These are phyloP conservation scores for Ptychadena robeensis DNA, from an alignment of 2,797 vertebrate genomes.

Conservation along the genomic window DNA sequence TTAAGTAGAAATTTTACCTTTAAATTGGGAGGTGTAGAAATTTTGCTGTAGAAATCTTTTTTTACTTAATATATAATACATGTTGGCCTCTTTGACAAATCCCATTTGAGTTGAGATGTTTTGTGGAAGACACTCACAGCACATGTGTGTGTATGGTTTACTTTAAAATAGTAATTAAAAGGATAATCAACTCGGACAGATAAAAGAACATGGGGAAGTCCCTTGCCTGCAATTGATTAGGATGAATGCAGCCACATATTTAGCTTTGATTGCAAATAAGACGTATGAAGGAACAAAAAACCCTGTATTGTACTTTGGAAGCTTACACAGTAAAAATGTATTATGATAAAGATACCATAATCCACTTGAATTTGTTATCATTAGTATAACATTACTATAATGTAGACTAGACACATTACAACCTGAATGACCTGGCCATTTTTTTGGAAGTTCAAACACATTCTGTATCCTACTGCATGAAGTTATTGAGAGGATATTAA, in stretches of 20 bases:
- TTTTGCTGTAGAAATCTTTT: too few relatives aligned
- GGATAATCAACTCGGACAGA: not conserved
- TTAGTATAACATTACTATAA: not conserved
- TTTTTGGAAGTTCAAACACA: not conserved
- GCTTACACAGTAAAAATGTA: not conserved
- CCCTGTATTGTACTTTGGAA: not conserved
- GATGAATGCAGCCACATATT: too few relatives aligned
- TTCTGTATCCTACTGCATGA: not conserved
- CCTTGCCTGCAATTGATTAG: not conserved
- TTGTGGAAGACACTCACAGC: not conserved
- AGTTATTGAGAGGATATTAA: not conserved
- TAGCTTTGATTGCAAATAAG: too few relatives aligned
- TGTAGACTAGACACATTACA: not conserved
- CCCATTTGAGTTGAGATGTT: not conserved
- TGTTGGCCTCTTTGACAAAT: too few relatives aligned
- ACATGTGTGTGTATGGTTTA: not conserved
- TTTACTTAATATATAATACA: too few relatives aligned
- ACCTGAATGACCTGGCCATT: not conserved
- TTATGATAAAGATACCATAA: not conserved
- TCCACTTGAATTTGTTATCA: not conserved
- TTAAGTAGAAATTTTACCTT: too few relatives aligned
- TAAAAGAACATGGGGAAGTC: not conserved
- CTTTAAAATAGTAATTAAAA: not conserved
- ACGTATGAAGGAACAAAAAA: too few relatives aligned
- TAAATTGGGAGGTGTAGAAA: too few relatives aligned